These are phyloP conservation scores for Ceratosolen solmsi DNA, from an alignment of 1,140 invertebrate species.

Conservation along the genomic window DNA sequence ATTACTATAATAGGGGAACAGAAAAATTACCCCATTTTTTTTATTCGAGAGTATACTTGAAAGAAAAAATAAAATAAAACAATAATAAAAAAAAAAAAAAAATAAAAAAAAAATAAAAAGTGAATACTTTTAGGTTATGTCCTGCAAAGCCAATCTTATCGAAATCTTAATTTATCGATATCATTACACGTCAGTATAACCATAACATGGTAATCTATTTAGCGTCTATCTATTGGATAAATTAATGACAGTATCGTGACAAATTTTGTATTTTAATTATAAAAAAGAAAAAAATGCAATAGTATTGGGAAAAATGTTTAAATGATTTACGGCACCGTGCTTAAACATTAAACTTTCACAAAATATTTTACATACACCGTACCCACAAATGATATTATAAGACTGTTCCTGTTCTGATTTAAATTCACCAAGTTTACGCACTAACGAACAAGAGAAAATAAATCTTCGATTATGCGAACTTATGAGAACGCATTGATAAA, in stretches of 20 bases:
- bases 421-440: slow-evolving; percentile 3
- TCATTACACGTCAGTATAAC: slow-evolving; percentile 2
- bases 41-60: too few relatives aligned
- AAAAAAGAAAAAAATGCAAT: background rate
- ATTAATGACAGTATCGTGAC: background rate
- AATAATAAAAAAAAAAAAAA: too few relatives aligned
- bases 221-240: background rate
- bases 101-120: background rate
- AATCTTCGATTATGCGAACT: background rate
- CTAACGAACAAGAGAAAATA: slow-evolving; percentile 1
- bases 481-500: background rate
- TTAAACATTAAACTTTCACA: slow-evolving; percentile 25
- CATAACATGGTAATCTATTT: slow-evolving; percentile 7
- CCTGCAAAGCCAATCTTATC: slow-evolving; percentile 18
- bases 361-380: slow-evolving; percentile 5
- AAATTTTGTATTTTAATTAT: background rate
- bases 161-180: slow-evolving; percentile 11
- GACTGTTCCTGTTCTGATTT: slow-evolving; percentile 14
- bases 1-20: too few relatives aligned
- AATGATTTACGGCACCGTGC: background rate
- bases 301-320: background rate
- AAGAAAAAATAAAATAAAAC: too few relatives aligned
- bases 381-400: slow-evolving; percentile 3
- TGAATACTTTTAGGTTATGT: background rate
- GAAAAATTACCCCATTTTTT: too few relatives aligned